Conservation (phyloP, 2,797 vertebrate species). For the Heteromormyrus szaboi region DNA sequence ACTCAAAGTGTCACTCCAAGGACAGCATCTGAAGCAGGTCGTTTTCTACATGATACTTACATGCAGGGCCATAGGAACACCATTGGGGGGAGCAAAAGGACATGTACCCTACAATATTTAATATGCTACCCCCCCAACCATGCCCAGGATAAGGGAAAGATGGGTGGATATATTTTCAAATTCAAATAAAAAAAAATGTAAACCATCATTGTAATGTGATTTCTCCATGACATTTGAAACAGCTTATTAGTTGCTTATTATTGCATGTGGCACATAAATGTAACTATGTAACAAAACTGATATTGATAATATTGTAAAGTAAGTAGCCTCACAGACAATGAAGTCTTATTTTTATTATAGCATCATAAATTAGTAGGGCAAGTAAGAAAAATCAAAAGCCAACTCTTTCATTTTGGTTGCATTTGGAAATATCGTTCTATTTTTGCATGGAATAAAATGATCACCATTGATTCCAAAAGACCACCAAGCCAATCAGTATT, state of each 20-base stretch:
- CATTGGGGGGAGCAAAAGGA: not conserved
- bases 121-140: not conserved
- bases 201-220: not conserved
- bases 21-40: not conserved
- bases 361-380: not conserved
- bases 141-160: not conserved
- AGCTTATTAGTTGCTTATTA: not conserved
- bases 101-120: not conserved
- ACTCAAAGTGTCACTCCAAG: not conserved
- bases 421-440: not conserved
- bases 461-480: not conserved
- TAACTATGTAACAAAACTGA: not conserved
- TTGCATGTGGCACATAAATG: not conserved
- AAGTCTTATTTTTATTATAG: not conserved
- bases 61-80: not conserved
- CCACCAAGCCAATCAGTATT: not conserved
- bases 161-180: not conserved
- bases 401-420: not conserved
- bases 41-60: not conserved
- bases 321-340: not conserved
- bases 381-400: not conserved
- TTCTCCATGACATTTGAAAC: not conserved
- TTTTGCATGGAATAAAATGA: not conserved
- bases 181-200: not conserved
- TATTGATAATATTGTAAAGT: not conserved